These are phyloP conservation scores for Drosophila jambulina DNA, from an alignment of 1,140 invertebrate species.

Conservation along the genomic window DNA sequence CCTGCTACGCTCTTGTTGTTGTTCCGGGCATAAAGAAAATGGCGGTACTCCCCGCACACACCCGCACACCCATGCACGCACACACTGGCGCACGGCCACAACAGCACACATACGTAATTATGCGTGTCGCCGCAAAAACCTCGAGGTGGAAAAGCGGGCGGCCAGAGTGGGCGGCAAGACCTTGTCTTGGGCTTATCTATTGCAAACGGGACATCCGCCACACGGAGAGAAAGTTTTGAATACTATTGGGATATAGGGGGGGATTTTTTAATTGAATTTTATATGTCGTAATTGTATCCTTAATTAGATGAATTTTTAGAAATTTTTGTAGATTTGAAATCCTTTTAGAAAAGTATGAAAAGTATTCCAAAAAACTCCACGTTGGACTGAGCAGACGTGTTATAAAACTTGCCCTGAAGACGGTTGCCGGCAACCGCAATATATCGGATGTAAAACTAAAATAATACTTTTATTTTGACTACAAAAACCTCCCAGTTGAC, in stretches of 20 bases:
- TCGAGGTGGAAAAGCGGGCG: slow-evolving; percentile 36
- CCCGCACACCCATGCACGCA: slow-evolving; percentile 8
- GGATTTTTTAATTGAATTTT: not conserved
- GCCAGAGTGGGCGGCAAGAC: slow-evolving; percentile 21
- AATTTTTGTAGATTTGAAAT: not conserved
- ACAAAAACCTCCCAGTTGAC: too few species aligned
- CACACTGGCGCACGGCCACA: slow-evolving; percentile 4
- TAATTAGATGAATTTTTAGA: too few species aligned
- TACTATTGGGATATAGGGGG: too few species aligned
- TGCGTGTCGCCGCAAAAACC: slow-evolving; percentile 63
- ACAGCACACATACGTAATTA: slow-evolving; percentile 73
- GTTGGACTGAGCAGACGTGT: too few species aligned
- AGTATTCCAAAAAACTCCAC: too few species aligned
- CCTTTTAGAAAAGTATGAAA: not conserved
- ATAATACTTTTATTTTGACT: too few species aligned
- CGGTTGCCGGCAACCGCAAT: too few species aligned
- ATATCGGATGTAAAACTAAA: too few species aligned
- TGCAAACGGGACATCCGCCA: slow-evolving; percentile 13
- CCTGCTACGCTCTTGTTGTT: slow-evolving; percentile 33
- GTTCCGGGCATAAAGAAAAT: slow-evolving; percentile 46
- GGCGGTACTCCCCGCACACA: slow-evolving; percentile 29
- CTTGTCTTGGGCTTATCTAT: slow-evolving; percentile 39
- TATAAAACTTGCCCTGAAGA: too few species aligned
- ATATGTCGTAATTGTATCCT: not conserved
- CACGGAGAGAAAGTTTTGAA: not conserved